Evolutionary conservation across 2,888 invertebrate genomes (phyloP).

Genomic region (Tenthredo amoena): DNA sequence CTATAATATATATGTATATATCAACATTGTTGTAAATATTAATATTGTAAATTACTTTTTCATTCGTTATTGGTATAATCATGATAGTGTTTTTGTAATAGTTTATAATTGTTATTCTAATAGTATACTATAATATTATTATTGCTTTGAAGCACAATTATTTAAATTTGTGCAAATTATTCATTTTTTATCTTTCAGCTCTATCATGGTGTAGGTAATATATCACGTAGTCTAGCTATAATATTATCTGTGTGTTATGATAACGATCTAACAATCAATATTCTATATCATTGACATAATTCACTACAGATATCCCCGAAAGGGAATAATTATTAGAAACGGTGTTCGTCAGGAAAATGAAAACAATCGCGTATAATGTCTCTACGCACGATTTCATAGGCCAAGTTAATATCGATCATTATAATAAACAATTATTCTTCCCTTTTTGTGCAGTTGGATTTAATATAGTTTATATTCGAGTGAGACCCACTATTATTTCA

Average conservation of each 20-base stretch:
- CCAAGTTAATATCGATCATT: no score
- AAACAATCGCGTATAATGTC: no score
- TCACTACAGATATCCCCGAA: neutral
- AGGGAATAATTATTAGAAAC: neutral
- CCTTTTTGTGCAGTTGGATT: no score
- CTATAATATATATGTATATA: neutral
- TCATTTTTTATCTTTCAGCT: neutral
- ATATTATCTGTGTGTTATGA: neutral
- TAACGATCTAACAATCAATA: neutral
- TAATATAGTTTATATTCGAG: no score
- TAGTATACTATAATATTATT: neutral
- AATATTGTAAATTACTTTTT: neutral
- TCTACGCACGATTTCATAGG: no score
- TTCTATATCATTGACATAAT: neutral
- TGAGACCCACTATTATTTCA: no score
- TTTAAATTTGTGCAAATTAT: neutral
- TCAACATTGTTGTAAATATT: neutral
- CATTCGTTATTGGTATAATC: neutral
- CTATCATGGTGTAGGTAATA: neutral
- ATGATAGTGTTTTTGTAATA: neutral
- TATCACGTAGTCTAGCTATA: neutral
- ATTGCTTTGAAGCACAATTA: slow-evolving; percentile 18
- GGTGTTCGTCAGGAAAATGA: no score
- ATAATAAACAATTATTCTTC: no score
- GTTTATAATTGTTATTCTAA: neutral